Base-by-base conservation (phyloP, 2,113 vertebrate genomes). In the Rhea pennata region DNA sequence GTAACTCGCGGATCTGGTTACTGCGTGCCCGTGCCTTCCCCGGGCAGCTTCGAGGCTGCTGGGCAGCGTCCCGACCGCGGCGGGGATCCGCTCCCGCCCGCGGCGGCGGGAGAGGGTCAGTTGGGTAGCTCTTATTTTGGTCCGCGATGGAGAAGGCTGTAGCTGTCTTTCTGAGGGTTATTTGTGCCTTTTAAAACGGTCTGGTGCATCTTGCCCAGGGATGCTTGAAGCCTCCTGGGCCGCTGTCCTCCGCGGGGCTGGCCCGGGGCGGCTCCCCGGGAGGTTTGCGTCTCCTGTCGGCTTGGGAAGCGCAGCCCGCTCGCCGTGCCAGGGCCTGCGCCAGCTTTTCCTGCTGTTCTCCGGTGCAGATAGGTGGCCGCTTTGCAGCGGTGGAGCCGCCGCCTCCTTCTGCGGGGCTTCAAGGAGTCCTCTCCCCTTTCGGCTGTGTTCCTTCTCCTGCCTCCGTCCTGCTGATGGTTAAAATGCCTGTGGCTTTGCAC, bases 1-100 rank as follows among this genome's bases (percentile, higher is more conserved):
- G 79, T 96, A 94, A 93, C 82, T 1, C 5, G 0, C 51, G 51
- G 94, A 93, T 96, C 96, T 0, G 9, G 85, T 96, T 97, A 93
- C 95, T 56, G 92, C 73, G 40, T 5, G 0, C 56, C 54, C n/a
- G 26, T 54, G 50, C 71, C 70, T 72, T 53, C 36, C 70, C 48
- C 31, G 11, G 16, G 50, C 11, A 36, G 66, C 66, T 54, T 39
- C 50, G 53, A 21, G 51, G 50, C 53, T 21, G 51, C 27, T 53
- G 9, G 21, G 44, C 67, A 70, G 67, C 23, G 48, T 22, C 67
- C 50, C 15, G 16, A 5, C 46, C 46, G 46, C 46, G 17, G 46
- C 46, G 2, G 46, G 46, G 46, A 16, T 8, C 46, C 7, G 46
- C 46, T 48, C 46, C 46, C 9, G 46, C 44, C 44, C 17, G 46